A percentile compares a stretch with the other conserved stretches of the same genome.
phyloP scores from a whole-genome alignment of 30 jellyfish, hydroid and myxozoan genomes.

The Nemopilema nomurai region DNA sequence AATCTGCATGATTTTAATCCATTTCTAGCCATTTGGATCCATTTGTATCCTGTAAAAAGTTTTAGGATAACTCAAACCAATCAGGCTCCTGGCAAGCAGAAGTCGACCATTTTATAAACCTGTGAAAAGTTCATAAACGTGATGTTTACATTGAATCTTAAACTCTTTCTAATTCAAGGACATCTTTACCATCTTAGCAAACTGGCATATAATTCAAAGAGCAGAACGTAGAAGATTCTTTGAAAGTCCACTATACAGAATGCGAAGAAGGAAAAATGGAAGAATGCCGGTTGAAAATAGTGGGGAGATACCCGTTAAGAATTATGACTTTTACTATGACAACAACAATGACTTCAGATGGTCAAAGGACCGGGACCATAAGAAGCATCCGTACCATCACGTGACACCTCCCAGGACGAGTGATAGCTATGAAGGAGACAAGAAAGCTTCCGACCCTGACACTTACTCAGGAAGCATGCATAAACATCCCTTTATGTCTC shows the following conservation, averaged over 20 bases:
- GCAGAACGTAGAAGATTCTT: background rate
- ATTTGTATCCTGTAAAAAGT: too few species aligned
- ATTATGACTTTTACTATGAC: slow-evolving; percentile 54
- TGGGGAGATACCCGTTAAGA: slow-evolving; percentile 14
- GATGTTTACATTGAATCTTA: too few species aligned
- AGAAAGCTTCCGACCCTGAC: slow-evolving; percentile 24
- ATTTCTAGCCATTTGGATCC: too few species aligned
- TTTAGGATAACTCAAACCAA: too few species aligned
- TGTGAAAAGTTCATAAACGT: too few species aligned
- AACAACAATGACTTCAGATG: slow-evolving; percentile 28
- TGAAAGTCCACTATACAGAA: background rate
- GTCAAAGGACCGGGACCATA: slow-evolving; percentile 31
- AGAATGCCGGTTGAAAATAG: background rate
- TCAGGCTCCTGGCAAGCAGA: too few species aligned
- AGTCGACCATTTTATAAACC: too few species aligned
- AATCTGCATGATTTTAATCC: too few species aligned
- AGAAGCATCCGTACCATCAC: slow-evolving; percentile 25
- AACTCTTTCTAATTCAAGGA: too few species aligned
- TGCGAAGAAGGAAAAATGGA: background rate
- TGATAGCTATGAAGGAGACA: slow-evolving; percentile 22
- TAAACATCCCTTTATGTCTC: too few species aligned
- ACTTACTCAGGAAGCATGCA: slow-evolving; percentile 14
- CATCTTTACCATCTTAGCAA: too few species aligned
- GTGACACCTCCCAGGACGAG: background rate
- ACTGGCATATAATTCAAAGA: too few species aligned